A percentile compares a stretch with the other conserved stretches of the same genome.
phyloP scores from a whole-genome alignment of 2,113 vertebrate species.

The Steatornis caripensis region DNA sequence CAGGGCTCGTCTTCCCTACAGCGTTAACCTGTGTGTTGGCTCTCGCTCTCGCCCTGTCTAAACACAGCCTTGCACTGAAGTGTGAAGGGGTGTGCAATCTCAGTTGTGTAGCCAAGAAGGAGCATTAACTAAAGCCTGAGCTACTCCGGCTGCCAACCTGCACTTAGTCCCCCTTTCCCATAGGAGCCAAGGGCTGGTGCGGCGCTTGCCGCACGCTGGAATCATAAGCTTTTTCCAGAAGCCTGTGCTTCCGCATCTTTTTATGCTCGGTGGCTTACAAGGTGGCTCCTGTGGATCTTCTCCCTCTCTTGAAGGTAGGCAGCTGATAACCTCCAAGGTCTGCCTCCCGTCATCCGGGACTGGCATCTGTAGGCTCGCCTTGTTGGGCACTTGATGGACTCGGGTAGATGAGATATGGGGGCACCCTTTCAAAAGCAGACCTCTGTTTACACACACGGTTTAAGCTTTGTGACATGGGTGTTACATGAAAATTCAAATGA shows the following conservation, averaged over 20 bases:
- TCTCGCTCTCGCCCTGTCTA: not conserved
- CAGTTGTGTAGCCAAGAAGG: not conserved
- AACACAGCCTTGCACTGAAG: not conserved
- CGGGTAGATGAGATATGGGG: not conserved
- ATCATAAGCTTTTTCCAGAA: not conserved
- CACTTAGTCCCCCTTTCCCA: not conserved
- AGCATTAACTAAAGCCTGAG: not conserved
- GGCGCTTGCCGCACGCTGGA: not conserved
- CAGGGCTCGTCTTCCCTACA: not conserved
- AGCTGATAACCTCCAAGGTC: not conserved
- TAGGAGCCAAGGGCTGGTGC: not conserved
- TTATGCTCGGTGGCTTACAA: not conserved
- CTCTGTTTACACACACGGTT: not conserved
- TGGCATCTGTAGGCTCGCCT: not conserved
- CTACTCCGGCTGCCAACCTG: not conserved
- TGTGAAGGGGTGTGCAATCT: not conserved
- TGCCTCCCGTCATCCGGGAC: not conserved
- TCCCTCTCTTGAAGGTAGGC: not conserved
- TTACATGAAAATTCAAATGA: not conserved
- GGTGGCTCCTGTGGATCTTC: not conserved
- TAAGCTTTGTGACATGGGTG: not conserved
- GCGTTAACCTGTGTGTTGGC: not conserved
- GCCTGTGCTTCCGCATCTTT: not conserved
- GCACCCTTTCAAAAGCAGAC: not conserved
- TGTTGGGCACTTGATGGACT: not conserved